phyloP scores from a whole-genome alignment of 2,113 vertebrate genomes.

The Oxygymnocypris stewartii region DNA sequence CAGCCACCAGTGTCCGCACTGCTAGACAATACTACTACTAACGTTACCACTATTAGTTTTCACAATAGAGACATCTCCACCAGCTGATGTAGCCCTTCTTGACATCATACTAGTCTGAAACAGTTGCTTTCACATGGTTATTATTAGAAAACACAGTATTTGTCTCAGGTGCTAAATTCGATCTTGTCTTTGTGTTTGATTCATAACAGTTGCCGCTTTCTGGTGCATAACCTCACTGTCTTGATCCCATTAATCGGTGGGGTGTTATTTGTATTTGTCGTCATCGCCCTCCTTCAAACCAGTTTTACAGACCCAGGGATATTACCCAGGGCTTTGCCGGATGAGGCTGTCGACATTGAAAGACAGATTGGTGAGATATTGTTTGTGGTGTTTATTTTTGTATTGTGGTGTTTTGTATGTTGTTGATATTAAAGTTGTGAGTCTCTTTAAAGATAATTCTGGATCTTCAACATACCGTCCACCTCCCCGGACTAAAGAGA shows the following conservation, averaged over 20 bases:
- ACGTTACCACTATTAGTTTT: not conserved
- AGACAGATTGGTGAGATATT: constrained; percentile 85
- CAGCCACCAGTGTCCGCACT: not conserved
- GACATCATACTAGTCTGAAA: not conserved
- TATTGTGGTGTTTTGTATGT: not conserved
- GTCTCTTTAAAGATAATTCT: constrained; percentile 80
- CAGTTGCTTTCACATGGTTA: not conserved
- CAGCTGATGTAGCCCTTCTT: not conserved
- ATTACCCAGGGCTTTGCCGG: constrained; percentile 89
- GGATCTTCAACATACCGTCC: constrained; percentile 89
- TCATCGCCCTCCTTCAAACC: constrained; percentile 88
- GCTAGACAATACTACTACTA: not conserved
- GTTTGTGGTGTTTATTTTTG: not conserved
- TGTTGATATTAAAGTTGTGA: constrained; percentile 16
- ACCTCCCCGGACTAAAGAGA: constrained; percentile 90
- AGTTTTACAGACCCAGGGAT: constrained; percentile 95
- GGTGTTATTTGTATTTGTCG: constrained; percentile 88
- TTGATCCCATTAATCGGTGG: constrained; percentile 91
- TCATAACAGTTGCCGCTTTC: constrained; percentile 86
- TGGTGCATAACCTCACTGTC: constrained; percentile 84
- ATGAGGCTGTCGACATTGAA: constrained; percentile 90
- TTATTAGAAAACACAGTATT: not conserved
- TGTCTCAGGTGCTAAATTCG: not conserved
- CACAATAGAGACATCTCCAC: constrained; percentile 25
- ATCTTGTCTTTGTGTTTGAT: not conserved